A percentile compares a stretch with the other conserved stretches of the same genome.
Conservation (phyloP, 2,113 vertebrate species). For the Promerops cafer region DNA sequence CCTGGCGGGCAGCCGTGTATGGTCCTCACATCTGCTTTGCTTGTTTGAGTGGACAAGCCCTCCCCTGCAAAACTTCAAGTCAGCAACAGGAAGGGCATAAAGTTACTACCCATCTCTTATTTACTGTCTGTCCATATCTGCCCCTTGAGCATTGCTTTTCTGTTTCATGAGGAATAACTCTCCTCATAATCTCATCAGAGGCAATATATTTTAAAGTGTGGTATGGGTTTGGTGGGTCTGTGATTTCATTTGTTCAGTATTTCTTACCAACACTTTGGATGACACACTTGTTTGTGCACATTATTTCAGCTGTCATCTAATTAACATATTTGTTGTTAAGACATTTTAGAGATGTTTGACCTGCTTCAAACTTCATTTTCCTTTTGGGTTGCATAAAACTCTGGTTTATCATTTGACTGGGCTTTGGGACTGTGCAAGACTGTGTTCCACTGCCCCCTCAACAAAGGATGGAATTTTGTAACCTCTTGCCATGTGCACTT, state of each 20-base stretch:
- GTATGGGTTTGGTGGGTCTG: background rate
- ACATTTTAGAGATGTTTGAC: background rate
- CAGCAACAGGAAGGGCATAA: background rate
- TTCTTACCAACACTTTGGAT: background rate
- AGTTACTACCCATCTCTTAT: background rate
- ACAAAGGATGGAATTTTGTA: background rate
- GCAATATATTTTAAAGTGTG: background rate
- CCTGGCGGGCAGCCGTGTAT: accelerated
- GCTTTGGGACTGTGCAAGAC: accelerated
- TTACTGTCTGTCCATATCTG: background rate
- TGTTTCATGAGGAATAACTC: background rate
- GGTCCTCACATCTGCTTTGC: accelerated
- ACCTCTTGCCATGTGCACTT: accelerated
- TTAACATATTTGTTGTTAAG: background rate
- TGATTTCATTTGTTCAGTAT: background rate
- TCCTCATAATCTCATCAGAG: background rate
- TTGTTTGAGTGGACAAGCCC: background rate
- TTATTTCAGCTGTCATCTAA: background rate
- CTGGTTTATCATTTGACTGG: background rate
- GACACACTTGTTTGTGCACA: background rate
- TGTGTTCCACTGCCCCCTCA: background rate
- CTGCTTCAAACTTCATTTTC: background rate
- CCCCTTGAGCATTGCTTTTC: background rate
- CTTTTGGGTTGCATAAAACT: background rate
- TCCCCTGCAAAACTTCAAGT: background rate